phyloP scores from a whole-genome alignment of 35 echinoderm and acorn worm genomes.

The Heliocidaris tuberculata region DNA sequence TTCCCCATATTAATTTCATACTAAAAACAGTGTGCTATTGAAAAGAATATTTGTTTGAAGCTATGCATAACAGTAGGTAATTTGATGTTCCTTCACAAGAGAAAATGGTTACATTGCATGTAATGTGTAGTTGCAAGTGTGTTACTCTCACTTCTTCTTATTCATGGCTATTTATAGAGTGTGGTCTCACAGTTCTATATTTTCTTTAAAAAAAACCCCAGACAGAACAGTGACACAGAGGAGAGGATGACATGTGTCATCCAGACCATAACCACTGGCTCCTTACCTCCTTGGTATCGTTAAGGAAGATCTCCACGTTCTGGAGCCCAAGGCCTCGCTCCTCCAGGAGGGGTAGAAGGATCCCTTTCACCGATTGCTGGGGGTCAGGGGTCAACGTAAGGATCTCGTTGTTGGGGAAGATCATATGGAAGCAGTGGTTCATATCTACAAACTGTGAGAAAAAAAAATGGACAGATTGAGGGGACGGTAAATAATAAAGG shows the following conservation, averaged over 20 bases:
- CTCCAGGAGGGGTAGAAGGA: slow-evolving; percentile 51
- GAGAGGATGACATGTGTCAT: not conserved
- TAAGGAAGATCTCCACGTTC: slow-evolving; percentile 58
- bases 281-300: slow-evolving; percentile 62
- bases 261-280: not conserved
- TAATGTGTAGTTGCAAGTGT: too few species aligned
- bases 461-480: not conserved
- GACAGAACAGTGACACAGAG: too few species aligned
- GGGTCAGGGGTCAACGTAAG: slow-evolving; percentile 52
- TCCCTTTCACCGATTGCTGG: slow-evolving; percentile 29
- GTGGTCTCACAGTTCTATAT: too few species aligned
- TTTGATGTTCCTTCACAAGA: too few species aligned
- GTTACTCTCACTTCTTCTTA: too few species aligned
- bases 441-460: slow-evolving; percentile 16
- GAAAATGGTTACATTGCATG: too few species aligned
- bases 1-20: not conserved
- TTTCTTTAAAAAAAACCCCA: too few species aligned
- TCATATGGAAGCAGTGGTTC: slow-evolving; percentile 42
- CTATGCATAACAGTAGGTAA: not conserved
- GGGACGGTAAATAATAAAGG: too few species aligned
- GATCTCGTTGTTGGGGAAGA: slow-evolving; percentile 65
- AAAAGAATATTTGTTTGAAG: not conserved
- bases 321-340: slow-evolving; percentile 47
- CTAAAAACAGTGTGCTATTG: not conserved
- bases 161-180: too few species aligned